Base-by-base conservation (phyloP, 2,797 vertebrate genomes). In the Synaphobranchus kaupii region DNA sequence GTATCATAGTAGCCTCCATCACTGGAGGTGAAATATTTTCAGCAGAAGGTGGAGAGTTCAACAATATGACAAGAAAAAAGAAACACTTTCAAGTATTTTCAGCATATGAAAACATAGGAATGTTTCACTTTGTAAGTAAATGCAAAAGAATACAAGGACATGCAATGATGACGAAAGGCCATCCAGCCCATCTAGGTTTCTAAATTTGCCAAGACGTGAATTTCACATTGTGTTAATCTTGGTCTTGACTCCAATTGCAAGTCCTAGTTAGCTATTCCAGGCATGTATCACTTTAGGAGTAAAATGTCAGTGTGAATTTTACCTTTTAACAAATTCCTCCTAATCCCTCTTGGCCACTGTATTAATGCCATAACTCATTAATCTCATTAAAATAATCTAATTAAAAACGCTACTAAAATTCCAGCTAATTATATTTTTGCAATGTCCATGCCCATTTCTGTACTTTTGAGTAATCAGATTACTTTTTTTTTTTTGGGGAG, bases 21-120 rank as follows among this genome's bases (percentile, higher is more conserved):
- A 31, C 56, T 83, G 68, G 89, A 91, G 91, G 90, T 87, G 89
- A 87, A 93, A 93, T 94, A 85, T 92, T 88, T 87, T 88, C 84
- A 39, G 86, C 66, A 73, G 91, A 92, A 60, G 83, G 88, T 86
- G 85, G 87, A 91, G 93, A 92, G 93, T 92, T 90, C 39, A 73
- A n/a, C 56, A 39, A 78, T 31, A 17, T 54, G 28, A 58, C 31
- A 80, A 80, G 92, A 90, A 94, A 93, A 94, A 60, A 84, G 1
- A 9, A 60, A n/a, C 63, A 58, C 56, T 58, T 47, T 44, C 44
- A 47, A 81, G 17, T 81, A n/a, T 78, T 15, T 47, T 78, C 34
- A 15, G 17, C 73, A 5, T 78, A 17, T 78, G 6, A 78, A 78
- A 78, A 39, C 31, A 78, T 39, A 1, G 31, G 28, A 34, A 68